Evolutionary conservation across 2,888 invertebrate species (phyloP), one percentile per base, ranked within the genome.

Genomic region (Rambutsinella grinnellia): DNA sequence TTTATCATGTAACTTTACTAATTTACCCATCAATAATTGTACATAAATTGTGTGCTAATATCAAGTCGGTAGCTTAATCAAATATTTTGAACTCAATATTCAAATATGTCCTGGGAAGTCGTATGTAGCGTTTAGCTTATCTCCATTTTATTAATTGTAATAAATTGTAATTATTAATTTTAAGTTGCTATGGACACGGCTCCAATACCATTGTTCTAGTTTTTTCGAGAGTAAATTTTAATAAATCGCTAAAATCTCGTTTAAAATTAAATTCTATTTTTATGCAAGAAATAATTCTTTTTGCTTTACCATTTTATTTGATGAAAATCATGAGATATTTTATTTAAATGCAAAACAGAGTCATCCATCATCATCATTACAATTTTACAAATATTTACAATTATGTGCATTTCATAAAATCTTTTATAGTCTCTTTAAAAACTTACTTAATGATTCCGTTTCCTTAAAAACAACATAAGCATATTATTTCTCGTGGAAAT

Each of bases 271-370:
- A n/a, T n/a, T n/a, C n/a, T n/a, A n/a, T n/a, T n/a, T n/a, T n/a
- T n/a, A n/a, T n/a, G n/a, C n/a, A 36, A 36, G 36, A 13, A 36
- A 13, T 36, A 36, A 5, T 8, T 5, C 36, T 36, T 13, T 5
- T 36, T 36, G 6, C 5, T 36, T 36, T 36, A 8, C 36, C 5
- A 36, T 46, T 24, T 51, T 74, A 61, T 67, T 61, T 67, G 74
- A 74, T 66, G 36, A 36, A 56, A n/a, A n/a, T n/a, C n/a, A n/a
- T 67, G 56, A 65, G 54, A 53, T 66, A 53, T 49, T 72, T 67
- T 74, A 74, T 67, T 72, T 62, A 67, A 74, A 74, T 74, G 74
- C 67, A 74, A 74, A 74, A 74, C 74, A 61, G 67, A 72, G 72
- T 65, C 65, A 57, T 72, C 74, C 61, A 54, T 67, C 62, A 74